These are phyloP conservation scores for Sebastes fasciatus DNA, from an alignment of 2,113 vertebrate genomes.

Conservation along the genomic window DNA sequence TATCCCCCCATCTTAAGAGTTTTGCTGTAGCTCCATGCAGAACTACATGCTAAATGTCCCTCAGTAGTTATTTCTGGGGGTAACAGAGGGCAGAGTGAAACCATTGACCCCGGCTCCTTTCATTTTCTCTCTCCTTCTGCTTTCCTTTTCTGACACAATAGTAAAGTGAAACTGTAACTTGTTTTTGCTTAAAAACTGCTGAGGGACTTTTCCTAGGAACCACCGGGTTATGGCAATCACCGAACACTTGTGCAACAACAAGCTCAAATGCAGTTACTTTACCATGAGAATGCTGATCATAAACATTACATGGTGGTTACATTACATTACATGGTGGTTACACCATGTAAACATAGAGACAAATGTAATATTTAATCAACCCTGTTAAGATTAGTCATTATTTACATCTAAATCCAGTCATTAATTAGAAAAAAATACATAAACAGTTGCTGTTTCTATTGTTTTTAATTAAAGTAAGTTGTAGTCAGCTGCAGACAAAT, in stretches of 20 bases:
- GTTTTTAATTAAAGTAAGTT: slow-evolving; percentile 4
- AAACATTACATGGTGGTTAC: slow-evolving; percentile 1
- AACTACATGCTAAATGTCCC: neutral
- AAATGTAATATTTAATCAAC: neutral
- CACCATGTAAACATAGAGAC: slow-evolving; percentile 4
- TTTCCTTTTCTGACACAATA: slow-evolving; percentile 42
- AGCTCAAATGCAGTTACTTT: slow-evolving; percentile 16
- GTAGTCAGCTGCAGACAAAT: slow-evolving; percentile 1
- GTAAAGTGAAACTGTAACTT: slow-evolving; percentile 43
- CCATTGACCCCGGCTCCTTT: slow-evolving; percentile 64
- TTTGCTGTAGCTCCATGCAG: neutral
- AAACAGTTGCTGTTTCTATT: neutral
- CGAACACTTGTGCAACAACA: slow-evolving; percentile 28
- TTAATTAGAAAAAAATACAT: neutral
- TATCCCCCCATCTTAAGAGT: neutral
- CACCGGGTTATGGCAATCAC: slow-evolving; percentile 2
- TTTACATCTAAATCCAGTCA: neutral
- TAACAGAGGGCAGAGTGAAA: slow-evolving; percentile 66
- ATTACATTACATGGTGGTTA: slow-evolving; percentile 9
- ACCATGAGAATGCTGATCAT: neutral
- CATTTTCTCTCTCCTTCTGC: slow-evolving; percentile 41
- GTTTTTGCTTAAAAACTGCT: slow-evolving; percentile 27
- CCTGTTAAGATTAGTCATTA: neutral
- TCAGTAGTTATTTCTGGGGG: slow-evolving; percentile 24
- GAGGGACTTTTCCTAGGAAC: slow-evolving; percentile 1